Conservation (phyloP, 2,113 vertebrate species). For the Thermophis baileyi region DNA sequence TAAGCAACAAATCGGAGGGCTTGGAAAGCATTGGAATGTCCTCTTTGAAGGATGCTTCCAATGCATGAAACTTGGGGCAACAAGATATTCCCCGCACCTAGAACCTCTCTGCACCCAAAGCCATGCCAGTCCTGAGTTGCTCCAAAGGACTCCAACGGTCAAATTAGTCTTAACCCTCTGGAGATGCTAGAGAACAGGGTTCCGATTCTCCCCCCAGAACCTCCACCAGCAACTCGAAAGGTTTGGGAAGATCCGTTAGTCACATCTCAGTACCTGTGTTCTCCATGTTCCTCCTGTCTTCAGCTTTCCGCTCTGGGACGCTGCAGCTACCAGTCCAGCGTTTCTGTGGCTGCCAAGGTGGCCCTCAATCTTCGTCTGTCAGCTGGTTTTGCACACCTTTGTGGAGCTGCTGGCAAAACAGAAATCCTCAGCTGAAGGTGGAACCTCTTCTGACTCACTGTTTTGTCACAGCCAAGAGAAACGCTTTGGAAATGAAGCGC, state of each 20-base stretch:
- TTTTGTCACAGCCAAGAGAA: background rate
- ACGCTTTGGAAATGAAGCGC: background rate
- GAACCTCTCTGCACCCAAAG: background rate
- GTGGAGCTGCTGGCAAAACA: conserved; percentile 66
- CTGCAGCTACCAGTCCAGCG: conserved; percentile 5
- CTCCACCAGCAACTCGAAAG: background rate
- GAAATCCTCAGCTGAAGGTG: conserved; percentile 36
- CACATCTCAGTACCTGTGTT: conserved; percentile 59
- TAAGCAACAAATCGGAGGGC: background rate
- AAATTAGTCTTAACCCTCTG: background rate
- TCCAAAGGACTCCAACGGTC: background rate
- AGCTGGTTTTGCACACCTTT: conserved; percentile 68
- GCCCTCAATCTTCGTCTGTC: conserved; percentile 69
- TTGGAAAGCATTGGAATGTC: background rate
- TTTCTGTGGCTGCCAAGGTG: conserved; percentile 29
- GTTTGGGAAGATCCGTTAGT: background rate
- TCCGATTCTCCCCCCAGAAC: background rate
- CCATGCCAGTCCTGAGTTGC: background rate
- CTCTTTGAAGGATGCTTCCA: background rate
- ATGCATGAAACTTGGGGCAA: background rate
- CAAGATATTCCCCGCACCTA: background rate
- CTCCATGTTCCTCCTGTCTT: conserved; percentile 64
- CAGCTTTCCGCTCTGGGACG: conserved; percentile 20
- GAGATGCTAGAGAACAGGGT: background rate
- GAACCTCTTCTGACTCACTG: background rate